phyloP scores from a whole-genome alignment of 2,113 vertebrate species.

The Pygoscelis adeliae region DNA sequence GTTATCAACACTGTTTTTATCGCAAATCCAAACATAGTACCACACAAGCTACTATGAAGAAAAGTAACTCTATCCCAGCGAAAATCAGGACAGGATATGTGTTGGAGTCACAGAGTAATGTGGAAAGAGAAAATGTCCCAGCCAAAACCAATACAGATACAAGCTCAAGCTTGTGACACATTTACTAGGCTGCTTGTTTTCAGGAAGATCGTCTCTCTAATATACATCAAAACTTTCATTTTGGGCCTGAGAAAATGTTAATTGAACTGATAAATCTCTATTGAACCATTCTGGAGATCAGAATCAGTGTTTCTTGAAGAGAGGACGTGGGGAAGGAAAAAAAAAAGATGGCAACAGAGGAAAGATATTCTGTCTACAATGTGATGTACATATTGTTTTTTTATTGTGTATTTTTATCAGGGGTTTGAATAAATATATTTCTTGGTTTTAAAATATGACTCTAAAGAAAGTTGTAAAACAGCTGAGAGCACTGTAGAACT shows the following conservation, averaged over 20 bases:
- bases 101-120: no score
- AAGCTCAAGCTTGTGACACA: not conserved
- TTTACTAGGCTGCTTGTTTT: not conserved
- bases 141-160: not conserved
- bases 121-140: not conserved
- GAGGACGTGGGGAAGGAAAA: not conserved
- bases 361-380: not conserved
- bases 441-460: not conserved
- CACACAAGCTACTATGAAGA: not conserved
- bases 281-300: not conserved
- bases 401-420: not conserved
- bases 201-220: not conserved
- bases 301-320: not conserved
- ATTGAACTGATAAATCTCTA: not conserved
- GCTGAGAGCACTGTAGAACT: not conserved
- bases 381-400: rapidly evolving
- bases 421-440: not conserved
- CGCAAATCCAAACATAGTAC: not conserved
- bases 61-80: not conserved
- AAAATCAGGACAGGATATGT: not conserved
- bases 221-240: not conserved
- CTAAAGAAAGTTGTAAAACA: not conserved
- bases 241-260: not conserved
- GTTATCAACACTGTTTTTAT: not conserved
- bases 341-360: not conserved